phyloP scores from a whole-genome alignment of 2,113 vertebrate genomes.

The Anguilla rostrata region DNA sequence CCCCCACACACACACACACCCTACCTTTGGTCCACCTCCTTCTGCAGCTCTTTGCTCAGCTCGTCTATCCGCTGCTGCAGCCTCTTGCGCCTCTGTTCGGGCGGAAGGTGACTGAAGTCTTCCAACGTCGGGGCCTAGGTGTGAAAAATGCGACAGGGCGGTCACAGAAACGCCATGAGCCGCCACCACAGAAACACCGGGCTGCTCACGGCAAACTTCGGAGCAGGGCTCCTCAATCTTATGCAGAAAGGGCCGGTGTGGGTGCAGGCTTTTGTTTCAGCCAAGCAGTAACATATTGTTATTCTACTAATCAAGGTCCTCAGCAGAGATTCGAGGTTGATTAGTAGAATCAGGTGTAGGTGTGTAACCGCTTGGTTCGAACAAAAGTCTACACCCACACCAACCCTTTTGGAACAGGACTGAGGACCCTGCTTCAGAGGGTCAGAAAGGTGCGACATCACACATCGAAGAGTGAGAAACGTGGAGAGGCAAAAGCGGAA shows the following conservation, averaged over 20 bases:
- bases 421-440: not conserved
- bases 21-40: conserved; percentile 94
- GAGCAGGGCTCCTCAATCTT: not conserved
- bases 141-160: not conserved
- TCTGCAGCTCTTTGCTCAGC: conserved; percentile 91
- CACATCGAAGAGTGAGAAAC: not conserved
- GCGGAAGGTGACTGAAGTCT: conserved; percentile 95
- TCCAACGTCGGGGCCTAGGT: conserved; percentile 87
- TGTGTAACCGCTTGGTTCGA: no score
- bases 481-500: not conserved
- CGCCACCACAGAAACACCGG: not conserved
- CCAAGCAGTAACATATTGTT: no score
- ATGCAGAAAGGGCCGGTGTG: no score
- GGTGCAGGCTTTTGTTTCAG: no score
- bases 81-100: conserved; percentile 95
- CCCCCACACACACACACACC: not conserved
- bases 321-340: no score
- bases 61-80: conserved; percentile 94
- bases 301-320: no score
- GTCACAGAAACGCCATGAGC: not conserved
- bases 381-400: no score
- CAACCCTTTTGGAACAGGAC: no score
- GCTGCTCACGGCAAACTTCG: not conserved
- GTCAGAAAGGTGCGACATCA: not conserved
- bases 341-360: no score